Percentiles rank a stretch among this genome's conserved stretches.
Conservation (phyloP, 2,113 vertebrate species). For the Budorcas taxicolor region DNA sequence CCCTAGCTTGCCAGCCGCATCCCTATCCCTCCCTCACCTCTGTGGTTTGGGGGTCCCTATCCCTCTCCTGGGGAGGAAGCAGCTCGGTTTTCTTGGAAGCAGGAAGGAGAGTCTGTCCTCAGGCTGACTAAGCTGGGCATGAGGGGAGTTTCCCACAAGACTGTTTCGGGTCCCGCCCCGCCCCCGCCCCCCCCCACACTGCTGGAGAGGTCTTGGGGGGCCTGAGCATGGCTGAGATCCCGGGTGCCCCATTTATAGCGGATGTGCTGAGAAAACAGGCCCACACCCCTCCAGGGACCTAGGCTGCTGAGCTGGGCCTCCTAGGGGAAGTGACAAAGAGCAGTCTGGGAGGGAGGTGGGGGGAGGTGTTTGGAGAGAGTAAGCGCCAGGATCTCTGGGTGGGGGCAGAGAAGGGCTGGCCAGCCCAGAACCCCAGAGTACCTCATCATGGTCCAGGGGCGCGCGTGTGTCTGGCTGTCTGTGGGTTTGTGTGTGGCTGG, state of each 20-base stretch:
- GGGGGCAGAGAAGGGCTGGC: background rate
- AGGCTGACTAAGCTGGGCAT: slow-evolving; percentile 44
- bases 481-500: background rate
- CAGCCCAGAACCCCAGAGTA: background rate
- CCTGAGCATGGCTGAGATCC: background rate
- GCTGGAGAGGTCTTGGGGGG: background rate
- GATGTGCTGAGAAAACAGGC: background rate
- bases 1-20: background rate
- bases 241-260: background rate
- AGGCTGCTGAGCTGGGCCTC: background rate
- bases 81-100: slow-evolving; percentile 57
- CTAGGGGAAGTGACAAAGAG: slow-evolving; percentile 41
- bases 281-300: background rate
- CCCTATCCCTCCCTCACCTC: background rate
- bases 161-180: background rate
- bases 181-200: fast-evolving
- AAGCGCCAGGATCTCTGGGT: slow-evolving; percentile 19
- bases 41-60: slow-evolving; percentile 39
- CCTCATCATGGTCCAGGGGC: background rate
- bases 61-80: slow-evolving; percentile 27
- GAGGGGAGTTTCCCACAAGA: slow-evolving; percentile 42
- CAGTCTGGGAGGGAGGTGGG: background rate
- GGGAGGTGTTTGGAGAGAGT: slow-evolving; percentile 34
- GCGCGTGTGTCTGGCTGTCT: background rate
- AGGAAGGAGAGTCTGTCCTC: slow-evolving; percentile 38